Evolutionary conservation across 2,888 invertebrate genomes (phyloP), one percentile per base, ranked within the genome.

Genomic region (Seira sanloemensis): DNA sequence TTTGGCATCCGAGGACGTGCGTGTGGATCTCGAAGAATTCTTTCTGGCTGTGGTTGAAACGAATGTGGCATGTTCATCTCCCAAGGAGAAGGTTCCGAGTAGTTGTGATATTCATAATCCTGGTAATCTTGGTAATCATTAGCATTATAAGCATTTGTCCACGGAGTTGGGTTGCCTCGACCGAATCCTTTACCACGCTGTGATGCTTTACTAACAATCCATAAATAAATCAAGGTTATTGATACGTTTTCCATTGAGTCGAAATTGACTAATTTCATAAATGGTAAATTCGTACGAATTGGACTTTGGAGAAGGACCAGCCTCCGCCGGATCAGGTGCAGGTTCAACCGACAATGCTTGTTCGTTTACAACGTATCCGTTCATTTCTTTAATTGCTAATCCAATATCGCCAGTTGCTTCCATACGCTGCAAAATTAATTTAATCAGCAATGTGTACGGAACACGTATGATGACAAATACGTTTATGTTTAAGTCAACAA

Each of bases 321-420:
- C n/a, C n/a, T n/a, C n/a, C 23, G 71, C 12, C 27, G 37, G 19
- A 62, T 69, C 62, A 0, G 82, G 82, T 26, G 73, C 83, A 12
- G 88, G 94, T 93, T 98, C 97, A 90, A 98, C 97, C 93, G 97
- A 96, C 93, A 98, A 95, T 88, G 96, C 96, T 91, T 96, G 96
- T 86, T 97, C 98, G 93, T 97, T 96, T 90, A 98, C 95, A 91
- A 95, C 95, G 92, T 95, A 95, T 90, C 97, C 97, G 93, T 98
- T 97, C 91, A 98, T 93, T 91, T 97, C 97, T 93, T 96, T 96
- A 91, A 97, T 96, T 87, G 97, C 97, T 90, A 96, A 96, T 91
- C 96, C 95, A 89, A 98, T 95, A 92, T 97, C 97, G 91, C 96
- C 96, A 92, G 95, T 94, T 91, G 96, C 95, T 92, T 97, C 96